phyloP scores from a whole-genome alignment of 2,888 invertebrate species.

The Punctoribates punctum region DNA sequence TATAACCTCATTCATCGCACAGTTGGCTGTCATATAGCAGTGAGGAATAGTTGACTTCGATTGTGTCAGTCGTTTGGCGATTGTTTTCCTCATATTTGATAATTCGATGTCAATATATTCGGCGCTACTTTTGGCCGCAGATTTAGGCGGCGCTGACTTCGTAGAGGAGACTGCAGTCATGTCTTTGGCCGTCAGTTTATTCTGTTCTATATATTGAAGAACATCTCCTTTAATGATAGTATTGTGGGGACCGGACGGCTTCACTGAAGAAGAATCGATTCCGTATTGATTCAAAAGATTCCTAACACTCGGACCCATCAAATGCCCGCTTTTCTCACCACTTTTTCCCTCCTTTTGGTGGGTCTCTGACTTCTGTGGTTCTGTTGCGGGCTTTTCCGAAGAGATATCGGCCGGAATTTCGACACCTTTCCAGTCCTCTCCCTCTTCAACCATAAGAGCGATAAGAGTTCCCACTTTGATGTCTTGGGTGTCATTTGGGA shows the following conservation, averaged over 20 bases:
- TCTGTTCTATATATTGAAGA: conserved; percentile 55
- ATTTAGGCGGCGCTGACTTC: neutral
- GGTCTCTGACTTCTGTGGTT: no score
- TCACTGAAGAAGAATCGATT: conserved; percentile 56
- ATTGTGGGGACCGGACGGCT: conserved; percentile 61
- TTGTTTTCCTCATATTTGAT: conserved; percentile 61
- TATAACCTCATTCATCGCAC: conserved; percentile 54
- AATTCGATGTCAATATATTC: conserved; percentile 60
- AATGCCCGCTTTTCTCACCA: neutral
- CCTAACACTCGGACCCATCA: conserved; percentile 64
- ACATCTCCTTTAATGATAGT: conserved; percentile 63
- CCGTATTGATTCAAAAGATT: conserved; percentile 62
- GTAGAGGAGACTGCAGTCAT: neutral
- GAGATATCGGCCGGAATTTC: conserved; percentile 49
- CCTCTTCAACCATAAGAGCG: conserved; percentile 60
- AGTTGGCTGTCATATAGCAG: conserved; percentile 61
- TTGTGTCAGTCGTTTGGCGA: conserved; percentile 63
- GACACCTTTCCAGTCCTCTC: conserved; percentile 62
- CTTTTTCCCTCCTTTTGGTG: conserved; percentile 52
- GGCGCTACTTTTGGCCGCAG: conserved; percentile 39
- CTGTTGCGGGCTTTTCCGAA: conserved; percentile 46
- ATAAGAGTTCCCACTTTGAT: conserved; percentile 54
- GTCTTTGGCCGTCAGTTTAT: conserved; percentile 55
- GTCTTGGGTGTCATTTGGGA: conserved; percentile 59
- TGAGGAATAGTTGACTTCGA: conserved; percentile 65